phyloP scores from a whole-genome alignment of 2,888 invertebrate species.

The Agrenia bidenticulata region DNA sequence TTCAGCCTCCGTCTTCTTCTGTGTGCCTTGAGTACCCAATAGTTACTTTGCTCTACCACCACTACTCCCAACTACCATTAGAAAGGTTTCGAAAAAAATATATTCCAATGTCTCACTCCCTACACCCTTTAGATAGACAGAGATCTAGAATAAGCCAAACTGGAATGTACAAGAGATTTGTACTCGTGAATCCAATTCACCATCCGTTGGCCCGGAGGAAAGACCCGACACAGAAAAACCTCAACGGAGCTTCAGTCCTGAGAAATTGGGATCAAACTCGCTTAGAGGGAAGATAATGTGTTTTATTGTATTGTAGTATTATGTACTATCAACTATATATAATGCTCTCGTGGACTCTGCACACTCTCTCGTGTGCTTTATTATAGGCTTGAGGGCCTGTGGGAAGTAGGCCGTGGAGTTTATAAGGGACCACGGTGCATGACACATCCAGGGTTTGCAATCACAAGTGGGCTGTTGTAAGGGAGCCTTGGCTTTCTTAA shows the following conservation, averaged over 20 bases:
- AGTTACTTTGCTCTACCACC: slow-evolving; percentile 4
- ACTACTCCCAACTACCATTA: neutral
- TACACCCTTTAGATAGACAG: too few relatives aligned
- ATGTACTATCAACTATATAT: neutral
- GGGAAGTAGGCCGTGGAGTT: too few relatives aligned
- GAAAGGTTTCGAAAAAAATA: neutral
- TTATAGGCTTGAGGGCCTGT: neutral
- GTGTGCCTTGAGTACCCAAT: slow-evolving; percentile 1
- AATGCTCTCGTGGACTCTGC: too few relatives aligned
- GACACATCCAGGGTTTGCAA: too few relatives aligned
- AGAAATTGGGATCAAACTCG: slow-evolving; percentile 8
- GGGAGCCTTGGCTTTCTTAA: neutral
- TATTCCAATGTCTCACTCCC: too few relatives aligned
- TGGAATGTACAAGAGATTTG: too few relatives aligned
- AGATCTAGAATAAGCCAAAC: too few relatives aligned
- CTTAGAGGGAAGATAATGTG: slow-evolving; percentile 1
- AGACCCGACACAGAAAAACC: neutral
- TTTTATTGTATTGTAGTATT: slow-evolving; percentile 5
- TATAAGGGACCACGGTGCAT: too few relatives aligned
- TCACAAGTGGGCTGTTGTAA: too few relatives aligned
- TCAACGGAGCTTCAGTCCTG: neutral
- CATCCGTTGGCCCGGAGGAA: neutral
- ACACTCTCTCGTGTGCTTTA: neutral
- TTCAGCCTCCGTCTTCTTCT: too few relatives aligned
- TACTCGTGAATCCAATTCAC: too few relatives aligned